These are phyloP conservation scores for Heloderma charlesbogerti DNA, from an alignment of 2,113 vertebrate genomes.

Conservation along the genomic window DNA sequence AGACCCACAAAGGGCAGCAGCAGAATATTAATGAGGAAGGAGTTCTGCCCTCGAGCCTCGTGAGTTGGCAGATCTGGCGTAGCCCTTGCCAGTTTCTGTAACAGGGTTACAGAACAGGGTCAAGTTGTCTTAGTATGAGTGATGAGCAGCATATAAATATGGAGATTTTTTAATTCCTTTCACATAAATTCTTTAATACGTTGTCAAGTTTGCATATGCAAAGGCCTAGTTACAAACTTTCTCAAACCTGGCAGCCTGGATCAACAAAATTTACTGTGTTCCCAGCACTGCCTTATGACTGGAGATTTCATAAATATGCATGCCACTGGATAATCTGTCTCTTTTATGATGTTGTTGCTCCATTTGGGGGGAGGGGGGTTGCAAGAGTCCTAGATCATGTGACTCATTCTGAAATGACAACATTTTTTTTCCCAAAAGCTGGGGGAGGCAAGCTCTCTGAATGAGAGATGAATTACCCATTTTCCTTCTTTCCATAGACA, in stretches of 20 bases:
- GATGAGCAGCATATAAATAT: background rate
- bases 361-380: background rate
- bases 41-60: background rate
- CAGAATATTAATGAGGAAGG: background rate
- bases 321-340: background rate
- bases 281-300: background rate
- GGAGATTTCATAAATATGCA: slow-evolving; percentile 30
- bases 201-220: slow-evolving; percentile 9
- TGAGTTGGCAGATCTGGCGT: background rate
- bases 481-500: background rate
- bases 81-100: background rate
- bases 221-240: background rate
- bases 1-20: background rate
- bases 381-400: background rate
- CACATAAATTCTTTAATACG: slow-evolving; percentile 16
- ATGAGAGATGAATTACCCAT: background rate
- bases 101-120: no score
- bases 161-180: background rate
- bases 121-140: background rate
- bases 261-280: slow-evolving; percentile 11
- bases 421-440: background rate
- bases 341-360: slow-evolving; percentile 13
- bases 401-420: slow-evolving; percentile 1
- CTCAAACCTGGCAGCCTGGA: background rate
- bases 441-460: background rate